These are phyloP conservation scores for Apocheima hispidaria DNA, from an alignment of 2,888 invertebrate genomes.

Conservation along the genomic window DNA sequence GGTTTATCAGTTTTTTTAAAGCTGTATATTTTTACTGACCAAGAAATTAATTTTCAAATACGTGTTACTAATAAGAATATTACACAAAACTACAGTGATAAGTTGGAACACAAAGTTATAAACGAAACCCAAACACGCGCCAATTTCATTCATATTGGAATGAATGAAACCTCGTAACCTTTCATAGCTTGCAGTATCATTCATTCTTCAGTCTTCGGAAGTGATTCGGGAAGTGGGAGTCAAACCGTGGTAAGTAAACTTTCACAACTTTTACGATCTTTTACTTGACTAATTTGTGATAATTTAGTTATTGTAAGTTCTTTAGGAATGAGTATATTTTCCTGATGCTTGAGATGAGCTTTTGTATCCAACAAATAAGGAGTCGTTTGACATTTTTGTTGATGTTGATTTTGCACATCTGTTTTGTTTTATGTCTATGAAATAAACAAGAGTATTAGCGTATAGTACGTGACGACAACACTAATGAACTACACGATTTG, in stretches of 20 bases:
- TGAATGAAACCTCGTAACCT: slow-evolving; percentile 6
- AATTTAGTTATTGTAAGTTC: no score
- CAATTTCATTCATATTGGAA: background rate
- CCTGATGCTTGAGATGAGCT: no score
- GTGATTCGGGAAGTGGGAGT: slow-evolving; percentile 42
- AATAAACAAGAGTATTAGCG: slow-evolving; percentile 50
- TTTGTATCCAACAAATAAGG: no score
- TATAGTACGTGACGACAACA: slow-evolving; percentile 65
- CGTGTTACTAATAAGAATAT: no score
- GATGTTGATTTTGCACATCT: slow-evolving; percentile 36
- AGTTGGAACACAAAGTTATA: no score
- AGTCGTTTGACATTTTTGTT: no score
- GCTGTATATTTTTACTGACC: no score
- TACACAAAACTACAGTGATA: no score
- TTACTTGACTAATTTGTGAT: background rate
- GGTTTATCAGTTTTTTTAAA: no score
- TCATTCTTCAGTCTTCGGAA: slow-evolving; percentile 48
- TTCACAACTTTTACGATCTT: slow-evolving; percentile 42
- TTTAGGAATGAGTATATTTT: no score
- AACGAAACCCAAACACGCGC: slow-evolving; percentile 2
- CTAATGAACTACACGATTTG: slow-evolving; percentile 43
- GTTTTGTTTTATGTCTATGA: slow-evolving; percentile 59
- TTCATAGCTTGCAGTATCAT: slow-evolving; percentile 38
- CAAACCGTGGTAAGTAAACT: slow-evolving; percentile 58
- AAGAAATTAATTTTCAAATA: no score